Evolutionary conservation across 2,113 vertebrate genomes (phyloP), one percentile per base, ranked within the genome.

Genomic region (Hiodon tergisus): DNA sequence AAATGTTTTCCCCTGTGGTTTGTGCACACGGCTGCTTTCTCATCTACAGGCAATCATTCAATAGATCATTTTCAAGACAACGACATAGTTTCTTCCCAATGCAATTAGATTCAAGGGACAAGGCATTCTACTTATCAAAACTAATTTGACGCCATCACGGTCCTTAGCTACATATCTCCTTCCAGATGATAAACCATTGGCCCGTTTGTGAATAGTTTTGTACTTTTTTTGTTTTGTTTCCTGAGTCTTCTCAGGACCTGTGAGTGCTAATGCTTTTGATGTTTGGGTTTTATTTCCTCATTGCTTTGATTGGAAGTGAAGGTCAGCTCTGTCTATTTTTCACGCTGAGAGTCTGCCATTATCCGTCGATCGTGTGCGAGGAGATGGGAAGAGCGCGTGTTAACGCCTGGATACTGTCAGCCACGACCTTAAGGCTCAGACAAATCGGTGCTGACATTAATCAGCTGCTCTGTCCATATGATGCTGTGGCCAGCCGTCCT

Each of bases 141-240:
- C 47, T 75, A 58, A 68, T 67, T 57, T 67, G 65, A 75, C 58
- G 68, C 31, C 14, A 68, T 67, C 53, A 53, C 3, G 57, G 53
- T 46, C 51, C 57, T 67, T n/a, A 11, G 54, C 6, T 16, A 14
- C 68, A 55, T 73, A 7, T 17, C 54, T 61, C 67, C 4, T 62
- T 67, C 57, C 16, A 69, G 63, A 72, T 17, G 69, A 72, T 46
- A 72, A 72, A 77, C 31, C 31, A 31, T 31, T 31, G 31, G 31
- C 31, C 31, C 31, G 31, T 31, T 31, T 31, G 1, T 31, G 31
- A 31, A 31, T 31, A 31, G 31, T 31, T 31, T 31, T 31, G 31
- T 31, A 31, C 31, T 31, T 31, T 31, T 31, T 31, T 31, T 31
- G 31, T 31, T 31, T 31, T 31, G 31, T 31, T 31, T 31, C 31